Evolutionary conservation across 2,113 vertebrate species (phyloP).

Genomic region (Rattus rattus): DNA sequence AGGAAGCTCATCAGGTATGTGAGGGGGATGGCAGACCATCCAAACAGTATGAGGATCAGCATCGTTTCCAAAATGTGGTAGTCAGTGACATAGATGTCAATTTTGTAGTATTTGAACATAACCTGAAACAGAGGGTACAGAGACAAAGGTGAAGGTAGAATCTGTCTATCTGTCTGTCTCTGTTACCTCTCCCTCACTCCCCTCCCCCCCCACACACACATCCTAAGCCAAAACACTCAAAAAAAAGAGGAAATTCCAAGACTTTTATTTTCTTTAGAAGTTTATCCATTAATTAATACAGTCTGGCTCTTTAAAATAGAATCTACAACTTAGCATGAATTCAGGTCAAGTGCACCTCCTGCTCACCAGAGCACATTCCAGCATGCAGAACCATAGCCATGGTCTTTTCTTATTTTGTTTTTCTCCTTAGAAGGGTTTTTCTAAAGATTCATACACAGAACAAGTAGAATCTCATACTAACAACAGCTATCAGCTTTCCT

Average conservation of each 20-base stretch:
- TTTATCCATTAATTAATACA: constrained; percentile 4
- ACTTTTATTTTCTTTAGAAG: neutral
- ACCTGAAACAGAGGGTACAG: constrained; percentile 57
- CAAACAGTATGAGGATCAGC: constrained; percentile 62
- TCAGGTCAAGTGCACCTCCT: neutral
- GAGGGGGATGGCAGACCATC: constrained; percentile 67
- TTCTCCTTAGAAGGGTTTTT: neutral
- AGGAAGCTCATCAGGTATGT: constrained; percentile 74
- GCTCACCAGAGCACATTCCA: neutral
- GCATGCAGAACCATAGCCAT: neutral
- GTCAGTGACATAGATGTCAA: constrained; percentile 39
- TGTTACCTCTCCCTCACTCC: neutral
- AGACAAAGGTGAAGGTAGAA: neutral
- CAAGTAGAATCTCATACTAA: neutral
- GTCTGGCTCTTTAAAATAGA: neutral
- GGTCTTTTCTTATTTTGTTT: neutral
- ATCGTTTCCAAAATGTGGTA: constrained; percentile 56
- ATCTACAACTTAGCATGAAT: neutral
- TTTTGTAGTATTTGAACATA: constrained; percentile 27
- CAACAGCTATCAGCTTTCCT: neutral
- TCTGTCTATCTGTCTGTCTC: neutral
- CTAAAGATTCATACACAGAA: neutral
- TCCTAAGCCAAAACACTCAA: neutral
- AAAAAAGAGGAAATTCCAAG: neutral
- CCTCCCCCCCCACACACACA: neutral